Conservation (phyloP, 2,113 vertebrate species). For the Garra rufa region DNA sequence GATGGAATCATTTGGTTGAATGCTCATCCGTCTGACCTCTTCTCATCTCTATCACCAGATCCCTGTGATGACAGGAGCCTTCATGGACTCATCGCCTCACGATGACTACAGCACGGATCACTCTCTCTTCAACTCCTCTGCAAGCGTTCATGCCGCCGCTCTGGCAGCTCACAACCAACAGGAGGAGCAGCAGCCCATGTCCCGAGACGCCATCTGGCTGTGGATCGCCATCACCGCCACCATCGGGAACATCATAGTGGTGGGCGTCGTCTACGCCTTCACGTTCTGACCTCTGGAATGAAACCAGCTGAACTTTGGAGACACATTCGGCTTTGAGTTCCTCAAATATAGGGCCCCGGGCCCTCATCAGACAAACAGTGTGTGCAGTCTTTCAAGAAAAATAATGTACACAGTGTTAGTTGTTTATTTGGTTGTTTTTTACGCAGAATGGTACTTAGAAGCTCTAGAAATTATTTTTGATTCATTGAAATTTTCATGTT, state of each 20-base stretch:
- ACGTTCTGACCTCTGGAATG: slow-evolving; percentile 84
- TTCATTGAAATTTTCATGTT: slow-evolving; percentile 22
- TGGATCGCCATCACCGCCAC: slow-evolving; percentile 99
- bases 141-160: slow-evolving; percentile 81
- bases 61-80: slow-evolving; percentile 96
- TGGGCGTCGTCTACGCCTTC: slow-evolving; percentile 95
- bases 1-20: slow-evolving; percentile 11
- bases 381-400: neutral
- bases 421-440: slow-evolving; percentile 24
- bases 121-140: slow-evolving; percentile 95
- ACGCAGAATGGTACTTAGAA: slow-evolving; percentile 18
- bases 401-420: neutral
- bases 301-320: neutral
- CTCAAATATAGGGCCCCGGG: neutral
- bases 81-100: slow-evolving; percentile 97
- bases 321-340: neutral
- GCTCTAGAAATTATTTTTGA: slow-evolving; percentile 6
- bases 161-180: slow-evolving; percentile 77
- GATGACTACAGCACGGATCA: slow-evolving; percentile 96
- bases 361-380: neutral
- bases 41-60: slow-evolving; percentile 75
- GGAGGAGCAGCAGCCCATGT: slow-evolving; percentile 87
- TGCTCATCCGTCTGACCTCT: neutral
- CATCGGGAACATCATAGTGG: slow-evolving; percentile 97
- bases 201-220: slow-evolving; percentile 93